Conservation (phyloP, 2,113 vertebrate species). For the cattle (Bos taurus) region ARS-UCD2.0 NC_037343.1:39802501-39803000, state of each 20-base stretch:
- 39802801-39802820: slow-evolving; percentile 1
- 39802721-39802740: slow-evolving; percentile 7
- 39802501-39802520: neutral
- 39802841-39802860: neutral
- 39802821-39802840: neutral
- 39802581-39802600: neutral
- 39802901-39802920: slow-evolving; percentile 20
- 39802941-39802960: neutral
- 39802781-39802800: neutral
- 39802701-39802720: neutral
- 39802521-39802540: neutral
- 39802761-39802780: neutral
- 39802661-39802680: slow-evolving; percentile 4
- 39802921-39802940: neutral
- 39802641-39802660: neutral
- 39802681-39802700: neutral
- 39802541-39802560: neutral
- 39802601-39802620: slow-evolving; percentile 20
- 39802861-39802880: slow-evolving; percentile 4
- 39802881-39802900: slow-evolving; percentile 26
- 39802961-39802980: slow-evolving; percentile 16
- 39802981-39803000: slow-evolving; percentile 57
- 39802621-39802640: slow-evolving; percentile 24
- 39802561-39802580: neutral
- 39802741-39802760: slow-evolving; percentile 17